A percentile compares a stretch with the other conserved stretches of the same genome.
These are phyloP conservation scores for Psittacula echo DNA, from an alignment of 2,797 vertebrate species.

Conservation along the genomic window DNA sequence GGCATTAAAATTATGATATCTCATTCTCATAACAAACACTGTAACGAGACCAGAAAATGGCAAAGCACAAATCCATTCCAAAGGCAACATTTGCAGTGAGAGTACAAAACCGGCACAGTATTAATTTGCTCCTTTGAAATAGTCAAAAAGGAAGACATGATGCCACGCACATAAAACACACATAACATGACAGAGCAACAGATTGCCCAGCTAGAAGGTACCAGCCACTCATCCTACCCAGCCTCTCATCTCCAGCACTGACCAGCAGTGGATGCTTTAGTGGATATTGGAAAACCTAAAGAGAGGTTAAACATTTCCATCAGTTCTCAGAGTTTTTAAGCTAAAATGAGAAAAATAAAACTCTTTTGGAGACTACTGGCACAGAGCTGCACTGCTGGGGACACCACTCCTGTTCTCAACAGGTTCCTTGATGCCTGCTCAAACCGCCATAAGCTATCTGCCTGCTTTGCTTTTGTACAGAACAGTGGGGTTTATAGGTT, in stretches of 20 bases:
- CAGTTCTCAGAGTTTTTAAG: not conserved
- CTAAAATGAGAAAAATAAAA: rapidly evolving
- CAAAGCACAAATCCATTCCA: not conserved
- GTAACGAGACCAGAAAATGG: constrained; percentile 25
- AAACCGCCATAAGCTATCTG: not conserved
- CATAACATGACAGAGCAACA: not conserved
- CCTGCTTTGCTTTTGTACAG: not conserved
- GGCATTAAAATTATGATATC: constrained; percentile 55
- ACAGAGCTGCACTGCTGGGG: not conserved
- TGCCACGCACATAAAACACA: not conserved
- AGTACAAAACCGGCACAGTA: not conserved
- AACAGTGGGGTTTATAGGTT: not conserved
- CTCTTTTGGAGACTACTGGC: not conserved
- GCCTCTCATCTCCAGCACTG: not conserved
- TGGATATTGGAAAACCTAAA: not conserved
- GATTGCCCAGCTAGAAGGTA: not conserved
- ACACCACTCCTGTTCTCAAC: not conserved
- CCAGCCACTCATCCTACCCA: rapidly evolving
- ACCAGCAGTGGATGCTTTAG: not conserved
- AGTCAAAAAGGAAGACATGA: not conserved
- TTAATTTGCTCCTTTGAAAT: not conserved
- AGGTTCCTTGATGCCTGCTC: not conserved
- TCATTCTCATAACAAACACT: constrained; percentile 63
- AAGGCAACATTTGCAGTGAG: not conserved
- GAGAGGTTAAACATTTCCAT: rapidly evolving